Base-by-base conservation (phyloP, 2,888 invertebrate genomes). In the Panzeria rudis region DNA sequence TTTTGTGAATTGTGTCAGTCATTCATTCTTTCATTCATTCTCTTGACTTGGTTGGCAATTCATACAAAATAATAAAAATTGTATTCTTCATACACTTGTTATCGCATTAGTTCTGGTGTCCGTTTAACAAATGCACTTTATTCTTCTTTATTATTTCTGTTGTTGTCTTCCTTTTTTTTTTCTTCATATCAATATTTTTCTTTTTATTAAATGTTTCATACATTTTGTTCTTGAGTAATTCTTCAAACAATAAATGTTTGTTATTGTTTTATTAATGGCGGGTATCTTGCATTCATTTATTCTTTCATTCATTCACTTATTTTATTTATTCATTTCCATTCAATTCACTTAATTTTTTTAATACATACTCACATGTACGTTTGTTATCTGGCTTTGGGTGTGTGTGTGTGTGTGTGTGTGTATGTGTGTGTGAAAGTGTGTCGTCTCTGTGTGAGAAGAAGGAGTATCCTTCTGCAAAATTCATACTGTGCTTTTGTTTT, bases 401-500 rank as follows among this genome's bases (percentile, higher is more conserved):
- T 41, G n/a, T n/a, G n/a, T n/a, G 29, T 5, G 2, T 29, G 29
- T 2, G 5, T 29, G 5, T 29, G 29, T 29, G 29, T 50, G 0
- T 1, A 0, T 56, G 17, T 8, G 23, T 66, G 56, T 44, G 41
- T 52, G 56, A 72, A 61, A 61, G 47, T 50, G 73, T 61, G 73
- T 52, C 56, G 2, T 11, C 9, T 4, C 9, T 38, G 11, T 32
- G 47, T 47, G 38, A 38, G 38, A 32, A 41, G 29, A 50, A 50
- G 62, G 59, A 29, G 32, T 72, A 87, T 87, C 86, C 87, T 84
- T 54, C 76, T 82, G 79, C 62, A 71, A 59, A 66, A 80, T 81
- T 75, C 90, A 89, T 87, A 90, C 91, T 90, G 90, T 68, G 88
- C 84, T 88, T 86, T 90, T 90, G 90, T 90, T 87, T 87, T 73